Evolutionary conservation across 2,888 invertebrate species (phyloP).

Genomic region (Netelia fuscicornis): DNA sequence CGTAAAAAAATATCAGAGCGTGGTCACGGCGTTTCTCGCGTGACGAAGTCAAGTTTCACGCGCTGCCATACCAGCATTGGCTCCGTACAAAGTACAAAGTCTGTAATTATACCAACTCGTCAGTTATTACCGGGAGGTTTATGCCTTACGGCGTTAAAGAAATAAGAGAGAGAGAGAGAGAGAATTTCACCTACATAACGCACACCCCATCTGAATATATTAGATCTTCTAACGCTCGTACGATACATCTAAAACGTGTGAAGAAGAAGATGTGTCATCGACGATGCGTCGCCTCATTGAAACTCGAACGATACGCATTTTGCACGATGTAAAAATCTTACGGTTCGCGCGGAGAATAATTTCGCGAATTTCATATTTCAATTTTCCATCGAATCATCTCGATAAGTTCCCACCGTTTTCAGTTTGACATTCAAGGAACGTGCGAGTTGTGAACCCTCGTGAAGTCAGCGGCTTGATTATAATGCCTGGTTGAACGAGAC

Average conservation of each 20-base stretch:
- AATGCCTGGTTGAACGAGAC: conserved; percentile 63
- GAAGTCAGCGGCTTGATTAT: conserved; percentile 75
- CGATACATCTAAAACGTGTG: background rate
- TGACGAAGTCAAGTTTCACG: conserved; percentile 67
- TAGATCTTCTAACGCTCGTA: background rate
- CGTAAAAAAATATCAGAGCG: conserved; percentile 49
- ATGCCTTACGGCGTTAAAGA: conserved; percentile 62
- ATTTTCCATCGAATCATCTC: too few species aligned
- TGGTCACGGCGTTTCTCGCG: conserved; percentile 62
- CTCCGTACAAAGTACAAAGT: conserved; percentile 66
- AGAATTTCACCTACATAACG: background rate
- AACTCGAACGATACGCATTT: too few species aligned
- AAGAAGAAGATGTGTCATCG: background rate
- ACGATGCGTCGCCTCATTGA: background rate
- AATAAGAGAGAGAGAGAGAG: background rate
- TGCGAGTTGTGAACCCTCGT: conserved; percentile 47
- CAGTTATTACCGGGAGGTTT: conserved; percentile 66
- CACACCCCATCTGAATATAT: background rate
- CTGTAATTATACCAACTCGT: conserved; percentile 69
- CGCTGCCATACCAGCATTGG: conserved; percentile 57
- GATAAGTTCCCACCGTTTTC: conserved; percentile 10
- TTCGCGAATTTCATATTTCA: too few species aligned
- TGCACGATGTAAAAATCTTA: too few species aligned
- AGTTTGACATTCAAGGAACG: conserved; percentile 43
- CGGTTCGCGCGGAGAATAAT: too few species aligned